Base-by-base conservation (phyloP, 1,140 invertebrate genomes). In the Drosophila teissieri region DNA sequence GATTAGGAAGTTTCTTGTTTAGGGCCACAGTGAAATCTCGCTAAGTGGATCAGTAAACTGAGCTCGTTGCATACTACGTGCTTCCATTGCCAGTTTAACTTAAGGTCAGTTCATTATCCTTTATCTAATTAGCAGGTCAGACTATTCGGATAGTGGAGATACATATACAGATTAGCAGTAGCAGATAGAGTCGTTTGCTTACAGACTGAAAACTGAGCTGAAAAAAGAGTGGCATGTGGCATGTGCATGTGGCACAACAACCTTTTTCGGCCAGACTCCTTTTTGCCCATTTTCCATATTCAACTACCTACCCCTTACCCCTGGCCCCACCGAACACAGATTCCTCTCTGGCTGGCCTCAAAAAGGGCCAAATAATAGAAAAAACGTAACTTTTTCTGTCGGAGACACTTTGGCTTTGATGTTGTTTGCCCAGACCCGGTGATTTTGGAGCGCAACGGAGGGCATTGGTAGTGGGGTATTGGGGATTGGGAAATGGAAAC, bases 351-450 rank as follows among this genome's bases (percentile, higher is more conserved):
- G 46, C 58, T 67, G 63, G 42, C 63, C 62, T 64, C 74, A 61
- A 73, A 73, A 67, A 48, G 34, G 52, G 45, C n/a, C 49, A 69
- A 61, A 52, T 48, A 69, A 68, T 64, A 54, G 52, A 48, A 61
- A 48, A 70, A 40, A 76, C 31, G 49, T 56, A 42, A 72, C 77
- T 73, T 85, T 85, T 82, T 82, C 84, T 73, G 79, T 68, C 74
- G 78, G 51, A 81, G 82, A 85, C 83, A 73, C 80, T 82, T 78
- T 78, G 78, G 78, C 82, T 85, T 85, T 85, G 82, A 85, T 85
- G 82, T 85, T 82, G 75, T 80, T 64, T 78, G 60, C 56, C 48
- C 36, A 34, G 52, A 48, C 40, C 24, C 40, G 7, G 53, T 46
- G 11, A 53, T 45, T 45, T 34, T 34, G 27, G 49, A 37, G 24